A percentile compares a stretch with the other conserved stretches of the same genome.
Conservation (phyloP, 1,140 invertebrate genomes). For the Drosophila lini region DNA sequence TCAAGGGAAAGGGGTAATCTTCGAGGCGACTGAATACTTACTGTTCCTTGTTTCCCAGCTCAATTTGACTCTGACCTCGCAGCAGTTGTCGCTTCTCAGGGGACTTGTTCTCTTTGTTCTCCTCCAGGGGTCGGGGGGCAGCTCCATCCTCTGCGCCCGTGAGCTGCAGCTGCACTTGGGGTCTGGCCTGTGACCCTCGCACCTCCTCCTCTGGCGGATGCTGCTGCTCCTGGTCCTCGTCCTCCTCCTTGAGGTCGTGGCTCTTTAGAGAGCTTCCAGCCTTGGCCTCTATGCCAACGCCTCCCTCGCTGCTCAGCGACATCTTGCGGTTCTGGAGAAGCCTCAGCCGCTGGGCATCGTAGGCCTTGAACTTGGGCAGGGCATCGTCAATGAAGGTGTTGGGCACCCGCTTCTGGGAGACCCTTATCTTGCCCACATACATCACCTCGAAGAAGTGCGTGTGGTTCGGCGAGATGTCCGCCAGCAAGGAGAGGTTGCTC, state of each 20-base stretch:
- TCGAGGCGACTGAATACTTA: slow-evolving; percentile 57
- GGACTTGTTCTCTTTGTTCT: slow-evolving; percentile 78
- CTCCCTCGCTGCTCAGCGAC: slow-evolving; percentile 76
- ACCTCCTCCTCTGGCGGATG: neutral
- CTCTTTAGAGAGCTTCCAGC: slow-evolving; percentile 56
- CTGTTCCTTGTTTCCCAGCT: slow-evolving; percentile 71
- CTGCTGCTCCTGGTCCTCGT: slow-evolving; percentile 51
- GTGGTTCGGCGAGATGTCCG: slow-evolving; percentile 92
- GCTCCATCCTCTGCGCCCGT: slow-evolving; percentile 61
- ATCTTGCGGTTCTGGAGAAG: slow-evolving; percentile 85
- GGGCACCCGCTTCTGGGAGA: slow-evolving; percentile 93
- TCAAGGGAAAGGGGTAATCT: slow-evolving; percentile 25
- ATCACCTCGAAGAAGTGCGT: slow-evolving; percentile 94
- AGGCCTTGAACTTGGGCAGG: slow-evolving; percentile 91
- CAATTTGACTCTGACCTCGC: slow-evolving; percentile 76
- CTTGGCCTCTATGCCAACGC: slow-evolving; percentile 65
- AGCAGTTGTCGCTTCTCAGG: slow-evolving; percentile 55
- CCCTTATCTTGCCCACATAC: slow-evolving; percentile 94
- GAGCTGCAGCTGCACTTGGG: slow-evolving; percentile 52
- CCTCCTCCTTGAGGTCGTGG: slow-evolving; percentile 74
- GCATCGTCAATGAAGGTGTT: slow-evolving; percentile 96
- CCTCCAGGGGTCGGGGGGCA: slow-evolving; percentile 55
- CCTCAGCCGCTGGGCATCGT: slow-evolving; percentile 90
- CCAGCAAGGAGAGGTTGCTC: slow-evolving; percentile 87
- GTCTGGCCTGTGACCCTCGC: slow-evolving; percentile 12